Evolutionary conservation across 2,113 vertebrate species (phyloP), one percentile per base, ranked within the genome.

Genomic region (Nothobranchius kuhntae): DNA sequence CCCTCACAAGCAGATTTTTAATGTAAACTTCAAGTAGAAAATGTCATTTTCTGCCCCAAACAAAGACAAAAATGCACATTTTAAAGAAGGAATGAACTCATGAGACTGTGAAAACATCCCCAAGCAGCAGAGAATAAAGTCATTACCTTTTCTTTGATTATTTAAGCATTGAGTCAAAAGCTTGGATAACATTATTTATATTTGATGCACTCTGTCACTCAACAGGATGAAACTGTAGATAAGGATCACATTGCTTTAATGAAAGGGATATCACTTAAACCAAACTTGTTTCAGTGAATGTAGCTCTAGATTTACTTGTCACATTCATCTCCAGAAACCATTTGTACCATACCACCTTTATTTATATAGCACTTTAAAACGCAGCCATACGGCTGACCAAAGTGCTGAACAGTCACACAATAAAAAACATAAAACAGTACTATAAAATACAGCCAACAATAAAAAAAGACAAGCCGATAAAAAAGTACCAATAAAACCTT

Each of bases 261-360:
- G 57, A 65, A 46, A 48, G 13, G 70, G 68, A 56, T 80, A 65
- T 84, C 73, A 77, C 76, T 87, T 80, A 81, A 40, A 40, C 9
- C 4, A 40, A 40, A 40, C 38, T 40, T 38, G 36, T 38, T 38
- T 6, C 36, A 21, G 21, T 21, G 21, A 21, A 21, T 1, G 21
- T 21, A 21, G 21, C 21, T 21, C 21, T 21, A 21, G 21, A 21
- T 21, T 21, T 21, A 21, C 21, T 21, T 21, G 21, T 21, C 21
- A 21, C 1, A 21, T 21, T 21, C 21, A 21, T 21, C 21, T 21
- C 21, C 21, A 21, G 21, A 21, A 21, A 21, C 21, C 21, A 21
- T 21, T 21, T 21, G 21, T 21, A 21, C 21, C 21, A 21, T 21
- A 21, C 21, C 21, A 21, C 21, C 21, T 21, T 21, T 21, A 21